phyloP scores from a whole-genome alignment of 2,113 vertebrate genomes.

The Perca fluviatilis region DNA sequence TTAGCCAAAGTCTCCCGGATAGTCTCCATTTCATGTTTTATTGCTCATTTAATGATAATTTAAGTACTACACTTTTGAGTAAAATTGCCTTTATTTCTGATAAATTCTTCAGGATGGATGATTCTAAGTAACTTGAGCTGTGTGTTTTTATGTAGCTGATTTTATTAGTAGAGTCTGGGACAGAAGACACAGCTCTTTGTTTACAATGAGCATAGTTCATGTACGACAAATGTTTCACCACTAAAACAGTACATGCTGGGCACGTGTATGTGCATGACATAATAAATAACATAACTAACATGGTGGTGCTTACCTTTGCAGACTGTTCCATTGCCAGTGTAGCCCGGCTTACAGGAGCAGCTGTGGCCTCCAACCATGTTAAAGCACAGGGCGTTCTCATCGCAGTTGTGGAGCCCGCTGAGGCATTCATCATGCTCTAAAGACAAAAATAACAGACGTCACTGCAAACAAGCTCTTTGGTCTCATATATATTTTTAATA shows the following conservation, averaged over 20 bases:
- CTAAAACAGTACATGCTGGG: not conserved
- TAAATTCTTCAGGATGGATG: not conserved
- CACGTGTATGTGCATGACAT: too few species aligned
- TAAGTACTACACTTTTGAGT: not conserved
- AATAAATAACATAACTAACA: not conserved
- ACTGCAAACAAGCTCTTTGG: not conserved
- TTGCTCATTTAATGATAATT: not conserved
- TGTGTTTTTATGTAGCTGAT: not conserved
- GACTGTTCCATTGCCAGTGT: conserved; percentile 93
- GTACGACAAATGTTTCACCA: not conserved
- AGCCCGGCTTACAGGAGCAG: conserved; percentile 97
- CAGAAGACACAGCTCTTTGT: not conserved
- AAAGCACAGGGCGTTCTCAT: conserved; percentile 96
- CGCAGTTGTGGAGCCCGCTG: conserved; percentile 94
- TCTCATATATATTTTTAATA: not conserved
- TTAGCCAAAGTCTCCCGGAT: not conserved
- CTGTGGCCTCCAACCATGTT: conserved; percentile 98
- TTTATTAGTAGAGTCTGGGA: not conserved
- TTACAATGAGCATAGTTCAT: not conserved
- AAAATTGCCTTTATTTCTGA: not conserved
- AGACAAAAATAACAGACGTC: conserved; percentile 6
- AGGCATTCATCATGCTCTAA: conserved; percentile 96
- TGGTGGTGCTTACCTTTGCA: conserved; percentile 90
- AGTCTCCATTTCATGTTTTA: not conserved
- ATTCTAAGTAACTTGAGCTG: not conserved